A percentile compares a stretch with the other conserved stretches of the same genome.
Conservation (phyloP, 2,888 invertebrate species). For the Hyles lineata region DNA sequence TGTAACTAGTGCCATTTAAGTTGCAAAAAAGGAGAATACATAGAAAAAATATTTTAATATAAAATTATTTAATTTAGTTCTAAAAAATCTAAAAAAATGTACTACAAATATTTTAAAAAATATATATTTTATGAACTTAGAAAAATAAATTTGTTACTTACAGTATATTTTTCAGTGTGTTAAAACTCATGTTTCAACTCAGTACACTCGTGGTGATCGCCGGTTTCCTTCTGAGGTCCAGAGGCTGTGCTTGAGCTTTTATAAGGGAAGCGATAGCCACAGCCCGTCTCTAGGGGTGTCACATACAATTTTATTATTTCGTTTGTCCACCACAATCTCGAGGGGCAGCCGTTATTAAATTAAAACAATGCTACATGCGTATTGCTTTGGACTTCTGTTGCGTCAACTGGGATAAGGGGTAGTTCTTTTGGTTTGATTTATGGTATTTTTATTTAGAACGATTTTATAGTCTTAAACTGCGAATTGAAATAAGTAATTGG, state of each 20-base stretch:
- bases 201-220: background rate
- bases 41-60: no score
- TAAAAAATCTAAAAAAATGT: no score
- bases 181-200: conserved; percentile 17
- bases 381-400: conserved; percentile 69
- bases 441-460: background rate
- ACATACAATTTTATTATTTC: conserved; percentile 62
- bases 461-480: conserved; percentile 17
- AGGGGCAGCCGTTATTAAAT: conserved; percentile 78
- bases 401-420: conserved; percentile 50
- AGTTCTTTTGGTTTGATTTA: conserved; percentile 38
- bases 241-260: conserved; percentile 54
- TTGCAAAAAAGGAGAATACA: no score
- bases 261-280: conserved; percentile 59
- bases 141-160: background rate
- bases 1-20: no score
- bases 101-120: no score
- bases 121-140: background rate
- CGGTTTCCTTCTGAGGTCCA: conserved; percentile 49
- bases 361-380: conserved; percentile 72
- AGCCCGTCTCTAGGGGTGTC: conserved; percentile 71
- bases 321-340: conserved; percentile 55
- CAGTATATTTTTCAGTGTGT: background rate
- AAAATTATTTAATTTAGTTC: no score
- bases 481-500: no score